Base-by-base conservation (phyloP, 1,140 invertebrate species). In the Galendromus occidentalis region DNA sequence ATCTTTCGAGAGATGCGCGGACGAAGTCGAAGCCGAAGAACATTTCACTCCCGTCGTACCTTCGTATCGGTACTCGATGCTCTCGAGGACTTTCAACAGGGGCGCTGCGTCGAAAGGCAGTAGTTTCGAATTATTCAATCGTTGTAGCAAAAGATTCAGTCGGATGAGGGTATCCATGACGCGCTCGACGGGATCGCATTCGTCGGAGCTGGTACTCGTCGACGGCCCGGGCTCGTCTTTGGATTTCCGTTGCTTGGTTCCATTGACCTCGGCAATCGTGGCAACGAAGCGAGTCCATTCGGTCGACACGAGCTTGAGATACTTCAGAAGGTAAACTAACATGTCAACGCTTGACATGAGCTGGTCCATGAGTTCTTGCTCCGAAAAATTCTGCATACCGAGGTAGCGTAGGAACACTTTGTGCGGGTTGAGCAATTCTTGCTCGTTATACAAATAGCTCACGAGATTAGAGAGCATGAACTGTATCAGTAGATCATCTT, bases 351-450 rank as follows among this genome's bases (percentile, higher is more conserved):
- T 59, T 14, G 51, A 25, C 51, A 59, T 59, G 25, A 59, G 22
- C 22, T 59, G 51, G 33, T 59, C 51, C 51, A 59, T 59, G 51
- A 59, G 51, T 25, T 59, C 51, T 33, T 59, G 51, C 22, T 59
- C 51, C 25, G 51, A 59, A 25, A 59, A 59, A 59, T 59, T 59
- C 51, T 59, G 51, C 51, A 59, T 59, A 25, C 51, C 51, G 14
- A 59, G 25, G 22, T 59, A 59, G 14, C 51, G 14, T 14, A 59
- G 9, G 22, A 59, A 59, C 14, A 59, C 51, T 33, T 59, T 59
- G 22, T 59, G 51, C 33, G 51, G 51, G 25, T 59, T 59, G 4
- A 59, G 22, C 33, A 59, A 59, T 33, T 59, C 51, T 14, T 33
- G 51, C 22, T 59, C 51, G 25, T 59, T 59, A 33, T 59, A 59